Conservation (phyloP, 2,888 invertebrate species). For the Dryadula phaetusa region DNA sequence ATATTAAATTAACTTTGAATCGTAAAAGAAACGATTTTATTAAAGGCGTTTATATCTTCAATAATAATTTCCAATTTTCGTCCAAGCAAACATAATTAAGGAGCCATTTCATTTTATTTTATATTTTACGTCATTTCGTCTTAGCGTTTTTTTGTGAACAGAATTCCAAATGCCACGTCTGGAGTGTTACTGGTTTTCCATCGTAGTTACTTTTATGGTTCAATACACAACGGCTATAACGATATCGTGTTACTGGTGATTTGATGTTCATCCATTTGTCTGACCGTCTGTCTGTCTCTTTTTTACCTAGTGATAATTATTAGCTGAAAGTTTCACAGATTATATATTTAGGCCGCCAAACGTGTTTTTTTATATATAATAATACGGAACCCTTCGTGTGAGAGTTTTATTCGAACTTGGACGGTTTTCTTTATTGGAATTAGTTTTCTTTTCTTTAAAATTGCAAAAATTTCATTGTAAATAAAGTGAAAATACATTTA, state of each 20-base stretch:
- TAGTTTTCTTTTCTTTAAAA: constrained; percentile 38
- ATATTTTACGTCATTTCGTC: constrained; percentile 18
- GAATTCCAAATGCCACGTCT: constrained; percentile 43
- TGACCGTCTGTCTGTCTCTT: no score
- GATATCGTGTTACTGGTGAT: no score
- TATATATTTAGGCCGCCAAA: no score
- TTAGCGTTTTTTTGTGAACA: constrained; percentile 40
- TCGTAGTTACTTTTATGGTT: constrained; percentile 42
- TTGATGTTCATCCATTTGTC: no score
- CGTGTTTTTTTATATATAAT: no score
- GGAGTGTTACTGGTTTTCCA: constrained; percentile 43
- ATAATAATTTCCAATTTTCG: constrained; percentile 26
- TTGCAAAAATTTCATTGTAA: constrained; percentile 26
- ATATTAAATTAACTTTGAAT: background rate
- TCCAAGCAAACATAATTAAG: constrained; percentile 24
- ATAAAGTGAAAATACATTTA: no score
- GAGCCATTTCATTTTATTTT: constrained; percentile 9
- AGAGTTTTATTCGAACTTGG: no score
- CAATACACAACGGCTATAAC: no score
- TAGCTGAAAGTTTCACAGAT: no score
- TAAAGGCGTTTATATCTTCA: constrained; percentile 6
- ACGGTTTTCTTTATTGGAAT: constrained; percentile 45
- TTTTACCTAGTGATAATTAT: no score
- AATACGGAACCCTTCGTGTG: no score
- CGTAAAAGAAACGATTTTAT: background rate